Conservation (phyloP, 2,888 invertebrate genomes). For the Heliconius ismenius region DNA sequence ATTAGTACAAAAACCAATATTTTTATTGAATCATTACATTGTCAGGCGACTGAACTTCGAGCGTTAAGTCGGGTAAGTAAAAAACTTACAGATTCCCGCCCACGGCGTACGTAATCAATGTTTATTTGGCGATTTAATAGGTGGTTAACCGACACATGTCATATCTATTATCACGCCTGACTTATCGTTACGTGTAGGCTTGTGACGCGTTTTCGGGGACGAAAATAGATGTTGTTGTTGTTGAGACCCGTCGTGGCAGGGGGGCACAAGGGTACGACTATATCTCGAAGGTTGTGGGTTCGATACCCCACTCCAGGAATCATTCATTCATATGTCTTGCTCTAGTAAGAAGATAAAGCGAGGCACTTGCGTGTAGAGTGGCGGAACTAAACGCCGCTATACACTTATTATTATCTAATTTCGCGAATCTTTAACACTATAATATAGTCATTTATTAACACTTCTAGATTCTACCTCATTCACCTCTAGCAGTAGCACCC, state of each 20-base stretch:
- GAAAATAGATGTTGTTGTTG: neutral
- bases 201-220: neutral
- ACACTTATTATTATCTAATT: neutral
- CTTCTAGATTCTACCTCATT: neutral
- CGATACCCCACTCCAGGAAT: too few relatives aligned
- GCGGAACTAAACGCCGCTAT: neutral
- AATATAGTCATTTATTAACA: neutral
- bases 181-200: conserved; percentile 18
- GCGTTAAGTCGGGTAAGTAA: conserved; percentile 16
- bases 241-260: too few relatives aligned
- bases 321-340: too few relatives aligned
- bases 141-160: conserved; percentile 26
- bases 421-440: neutral
- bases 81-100: conserved; percentile 17
- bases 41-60: conserved; percentile 19
- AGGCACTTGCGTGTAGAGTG: neutral
- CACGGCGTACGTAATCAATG: conserved; percentile 13
- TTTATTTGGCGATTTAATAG: conserved; percentile 22
- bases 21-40: conserved; percentile 21
- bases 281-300: too few relatives aligned
- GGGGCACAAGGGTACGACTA: too few relatives aligned
- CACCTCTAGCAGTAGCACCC: neutral
- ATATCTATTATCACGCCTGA: conserved; percentile 24
- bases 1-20: neutral
- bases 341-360: too few relatives aligned